Percentiles rank a stretch among this genome's conserved stretches.
Conservation (phyloP, 2,113 vertebrate genomes). For the Coryphaenoides rupestris region DNA sequence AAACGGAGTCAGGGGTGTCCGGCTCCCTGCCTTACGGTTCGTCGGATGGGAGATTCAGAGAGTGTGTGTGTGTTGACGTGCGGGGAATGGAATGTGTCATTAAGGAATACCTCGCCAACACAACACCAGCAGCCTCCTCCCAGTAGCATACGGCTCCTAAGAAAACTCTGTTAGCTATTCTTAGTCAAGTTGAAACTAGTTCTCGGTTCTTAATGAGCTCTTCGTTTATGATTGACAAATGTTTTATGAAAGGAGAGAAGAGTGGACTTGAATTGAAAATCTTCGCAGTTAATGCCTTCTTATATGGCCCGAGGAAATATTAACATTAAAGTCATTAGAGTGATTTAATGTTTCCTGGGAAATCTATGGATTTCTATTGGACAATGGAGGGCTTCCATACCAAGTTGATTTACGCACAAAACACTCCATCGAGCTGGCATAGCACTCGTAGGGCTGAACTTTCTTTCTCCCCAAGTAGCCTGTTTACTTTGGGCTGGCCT, state of each 20-base stretch:
- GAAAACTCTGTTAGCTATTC: constrained; percentile 38
- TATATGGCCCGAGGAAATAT: no score
- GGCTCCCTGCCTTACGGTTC: constrained; percentile 6
- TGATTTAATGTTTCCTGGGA: constrained; percentile 84
- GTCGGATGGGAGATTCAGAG: constrained; percentile 31
- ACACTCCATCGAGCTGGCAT: constrained; percentile 15
- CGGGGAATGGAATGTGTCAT: constrained; percentile 54
- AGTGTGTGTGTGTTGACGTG: constrained; percentile 29
- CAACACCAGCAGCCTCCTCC: constrained; percentile 33
- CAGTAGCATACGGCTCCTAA: constrained; percentile 12
- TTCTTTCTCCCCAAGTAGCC: neutral
- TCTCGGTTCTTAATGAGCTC: constrained; percentile 21
- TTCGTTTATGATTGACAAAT: no score
- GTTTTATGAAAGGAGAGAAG: no score
- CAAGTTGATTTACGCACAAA: neutral
- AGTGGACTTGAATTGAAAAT: no score
- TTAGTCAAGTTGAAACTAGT: constrained; percentile 46
- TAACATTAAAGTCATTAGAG: no score
- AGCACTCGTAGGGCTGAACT: neutral
- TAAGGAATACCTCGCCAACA: constrained; percentile 43
- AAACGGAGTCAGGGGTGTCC: constrained; percentile 7
- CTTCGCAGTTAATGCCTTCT: no score
- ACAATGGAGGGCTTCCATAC: constrained; percentile 27
- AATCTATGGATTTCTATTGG: constrained; percentile 80
- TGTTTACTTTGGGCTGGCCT: neutral